Conservation (phyloP, 2,888 invertebrate species). For the Luperina testacea region DNA sequence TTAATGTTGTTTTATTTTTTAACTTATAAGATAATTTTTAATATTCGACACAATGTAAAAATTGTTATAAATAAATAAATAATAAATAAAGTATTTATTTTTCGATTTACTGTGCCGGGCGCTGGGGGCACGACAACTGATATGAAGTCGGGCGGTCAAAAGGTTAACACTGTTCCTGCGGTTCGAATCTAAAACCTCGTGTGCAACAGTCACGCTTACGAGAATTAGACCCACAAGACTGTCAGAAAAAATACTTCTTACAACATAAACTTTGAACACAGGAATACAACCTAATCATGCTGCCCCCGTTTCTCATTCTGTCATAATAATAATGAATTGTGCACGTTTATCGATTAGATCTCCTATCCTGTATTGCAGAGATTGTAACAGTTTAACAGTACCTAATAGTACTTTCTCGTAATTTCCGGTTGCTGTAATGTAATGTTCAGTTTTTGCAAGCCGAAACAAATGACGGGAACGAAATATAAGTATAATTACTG, state of each 20-base stretch:
- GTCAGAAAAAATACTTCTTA: neutral
- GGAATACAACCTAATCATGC: neutral
- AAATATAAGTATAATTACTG: constrained; percentile 38
- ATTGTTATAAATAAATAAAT: too few species aligned
- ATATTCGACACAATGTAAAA: too few species aligned
- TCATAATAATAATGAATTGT: constrained; percentile 24
- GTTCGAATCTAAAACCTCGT: neutral
- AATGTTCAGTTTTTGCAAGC: constrained; percentile 11
- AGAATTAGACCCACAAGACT: neutral
- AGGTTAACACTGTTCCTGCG: neutral
- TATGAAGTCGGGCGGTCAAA: too few species aligned
- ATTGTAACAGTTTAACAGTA: constrained; percentile 28
- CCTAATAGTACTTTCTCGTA: constrained; percentile 40
- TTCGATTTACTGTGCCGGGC: too few species aligned
- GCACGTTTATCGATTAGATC: constrained; percentile 35
- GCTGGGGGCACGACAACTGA: too few species aligned
- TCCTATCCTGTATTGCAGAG: constrained; percentile 37
- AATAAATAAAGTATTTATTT: too few species aligned
- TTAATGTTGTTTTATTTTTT: too few species aligned
- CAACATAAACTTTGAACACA: neutral
- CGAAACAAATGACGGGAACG: constrained; percentile 41
- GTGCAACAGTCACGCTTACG: neutral
- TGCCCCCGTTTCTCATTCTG: constrained; percentile 2
- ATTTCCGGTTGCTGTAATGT: constrained; percentile 39
- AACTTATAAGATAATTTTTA: too few species aligned